Evolutionary conservation across 2,888 invertebrate genomes (phyloP), one percentile per base, ranked within the genome.

Genomic region (Chloromyia formosa): DNA sequence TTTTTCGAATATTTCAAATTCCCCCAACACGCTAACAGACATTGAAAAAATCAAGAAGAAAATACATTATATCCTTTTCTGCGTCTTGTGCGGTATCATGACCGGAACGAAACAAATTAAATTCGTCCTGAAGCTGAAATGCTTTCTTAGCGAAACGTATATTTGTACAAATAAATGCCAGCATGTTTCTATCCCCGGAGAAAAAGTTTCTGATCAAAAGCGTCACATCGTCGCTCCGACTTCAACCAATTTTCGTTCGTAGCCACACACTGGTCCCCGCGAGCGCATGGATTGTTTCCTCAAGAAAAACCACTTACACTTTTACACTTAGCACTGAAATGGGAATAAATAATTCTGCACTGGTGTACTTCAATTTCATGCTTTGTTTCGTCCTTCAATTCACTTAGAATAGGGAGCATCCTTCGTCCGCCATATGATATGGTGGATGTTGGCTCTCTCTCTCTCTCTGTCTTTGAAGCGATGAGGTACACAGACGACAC

Each of bases 281-380:
- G 27, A 35, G 7, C 27, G 27, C 27, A 35, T 35, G 27, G 27
- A 35, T 7, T 5, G 23, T 22, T 49, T 49, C 16, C 45, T 49
- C 66, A 49, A 18, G 45, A 35, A 22, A 66, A 66, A 71, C 71
- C 71, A 71, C 71, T 71, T 71, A 56, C 58, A 71, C 58, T 71
- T 66, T 71, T 71, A 58, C 58, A 56, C 58, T 71, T 40, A 20
- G 9, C 40, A 18, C 18, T 18, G 66, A 49, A 66, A 45, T 66
- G 35, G 71, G 58, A 71, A 71, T 71, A 71, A 71, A 71, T 71
- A 71, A 71, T 71, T 58, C 71, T 58, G n/a, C 56, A 71, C 71
- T 71, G 71, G 56, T 58, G 71, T 71, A 71, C 42, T 71, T 71
- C 71, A 71, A 71, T 71, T 71, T 71, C 71, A 71, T 71, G 71